Evolutionary conservation across 1,140 invertebrate genomes (phyloP), one percentile per base, ranked within the genome.

Genomic region (Maconellicoccus hirsutus): DNA sequence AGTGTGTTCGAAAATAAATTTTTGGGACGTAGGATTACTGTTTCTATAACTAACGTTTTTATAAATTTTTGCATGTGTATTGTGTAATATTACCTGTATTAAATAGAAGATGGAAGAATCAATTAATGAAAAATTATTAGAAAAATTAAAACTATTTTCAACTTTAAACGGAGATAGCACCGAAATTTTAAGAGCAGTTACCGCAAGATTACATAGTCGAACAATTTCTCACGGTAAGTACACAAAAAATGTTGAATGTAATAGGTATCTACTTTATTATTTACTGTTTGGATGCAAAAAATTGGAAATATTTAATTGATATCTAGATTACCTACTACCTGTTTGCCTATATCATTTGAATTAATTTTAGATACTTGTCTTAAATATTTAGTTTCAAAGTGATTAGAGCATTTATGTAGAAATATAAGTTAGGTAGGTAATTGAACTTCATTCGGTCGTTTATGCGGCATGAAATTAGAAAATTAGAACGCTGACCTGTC

Each of bases 111-210:
- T 66, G 69, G 79, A 80, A 71, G 79, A 81, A 39, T 74, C 75
- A 21, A 75, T 79, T 73, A 79, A 77, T 73, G 79, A 79, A 71
- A 76, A 75, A 61, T 71, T 81, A 42, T 70, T 81, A 63, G 79
- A 80, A 75, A 80, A 80, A 74, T 74, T 81, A 0, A 77, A 74
- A 72, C 19, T 38, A 16, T 74, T 52, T 70, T 70, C 70, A 29
- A 21, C 22, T 19, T 70, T 70, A 12, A 63, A 63, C 1, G 42
- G 0, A n/a, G 83, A 84, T 73, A 78, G 79, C 74, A 76, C 79
- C 6, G 83, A 84, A 71, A 78, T 80, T 19, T 79, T 84, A 71
- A 79, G 83, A 23, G 79, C 79, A 27, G 78, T 82, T 71, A 76
- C 78, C 59, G 75, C 78, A 16, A 79, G 79, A 70, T 75, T 80